Conservation (phyloP, 2,113 vertebrate species). For the Misgurnus anguillicaudatus region DNA sequence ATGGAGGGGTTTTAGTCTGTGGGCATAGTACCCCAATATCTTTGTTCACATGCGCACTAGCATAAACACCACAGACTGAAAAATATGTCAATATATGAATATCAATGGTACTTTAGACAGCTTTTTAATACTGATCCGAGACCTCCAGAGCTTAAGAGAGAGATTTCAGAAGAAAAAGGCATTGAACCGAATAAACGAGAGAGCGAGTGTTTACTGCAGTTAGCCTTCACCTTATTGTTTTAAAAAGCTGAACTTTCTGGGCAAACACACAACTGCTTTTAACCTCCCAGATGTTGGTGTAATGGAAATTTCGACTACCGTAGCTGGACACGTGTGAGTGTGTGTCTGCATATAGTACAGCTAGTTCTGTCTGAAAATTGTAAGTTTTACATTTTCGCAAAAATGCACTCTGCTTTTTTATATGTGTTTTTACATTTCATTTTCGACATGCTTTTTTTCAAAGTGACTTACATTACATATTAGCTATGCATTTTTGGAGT, state of each 20-base stretch:
- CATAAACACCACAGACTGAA: neutral
- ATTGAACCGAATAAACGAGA: neutral
- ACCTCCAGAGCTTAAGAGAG: neutral
- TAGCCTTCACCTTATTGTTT: slow-evolving; percentile 64
- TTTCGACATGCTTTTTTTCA: no score
- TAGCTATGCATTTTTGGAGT: no score
- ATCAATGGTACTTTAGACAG: slow-evolving; percentile 19
- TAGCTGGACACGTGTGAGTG: slow-evolving; percentile 51
- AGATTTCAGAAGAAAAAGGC: neutral
- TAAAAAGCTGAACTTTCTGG: slow-evolving; percentile 67
- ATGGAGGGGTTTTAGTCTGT: slow-evolving; percentile 39
- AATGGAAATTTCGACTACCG: slow-evolving; percentile 68
- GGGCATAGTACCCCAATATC: neutral
- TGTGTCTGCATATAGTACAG: neutral
- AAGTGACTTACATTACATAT: no score
- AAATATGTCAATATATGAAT: neutral
- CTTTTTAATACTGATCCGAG: neutral
- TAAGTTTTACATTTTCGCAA: neutral
- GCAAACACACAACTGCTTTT: slow-evolving; percentile 62
- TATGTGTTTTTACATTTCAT: no score
- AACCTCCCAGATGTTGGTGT: slow-evolving; percentile 61
- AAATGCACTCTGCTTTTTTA: neutral
- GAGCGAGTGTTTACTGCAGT: slow-evolving; percentile 57
- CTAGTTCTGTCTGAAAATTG: neutral
- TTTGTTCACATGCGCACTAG: neutral